Percentiles rank a stretch among this genome's conserved stretches.
phyloP scores from a whole-genome alignment of 2,113 vertebrate genomes.

The Raja brachyura region DNA sequence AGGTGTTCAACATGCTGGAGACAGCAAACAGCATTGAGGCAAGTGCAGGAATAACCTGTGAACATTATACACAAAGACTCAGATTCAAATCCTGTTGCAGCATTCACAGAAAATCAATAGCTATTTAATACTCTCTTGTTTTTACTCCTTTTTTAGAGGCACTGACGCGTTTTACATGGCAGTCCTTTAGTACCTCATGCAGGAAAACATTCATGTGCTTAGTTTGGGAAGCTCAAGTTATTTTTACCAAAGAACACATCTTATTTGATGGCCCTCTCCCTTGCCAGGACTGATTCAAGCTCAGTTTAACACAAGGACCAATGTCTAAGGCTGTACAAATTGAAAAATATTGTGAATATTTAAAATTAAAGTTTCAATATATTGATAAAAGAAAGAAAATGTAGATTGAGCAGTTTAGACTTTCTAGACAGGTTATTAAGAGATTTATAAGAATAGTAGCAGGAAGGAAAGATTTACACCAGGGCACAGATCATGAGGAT shows the following conservation, averaged over 20 bases:
- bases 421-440: too few relatives aligned
- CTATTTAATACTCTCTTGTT: not conserved
- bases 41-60: not conserved
- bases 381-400: not conserved
- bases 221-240: not conserved
- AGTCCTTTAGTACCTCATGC: not conserved
- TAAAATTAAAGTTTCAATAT: not conserved
- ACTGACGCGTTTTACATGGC: not conserved
- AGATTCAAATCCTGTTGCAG: not conserved
- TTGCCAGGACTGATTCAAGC: too few relatives aligned
- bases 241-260: not conserved
- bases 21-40: not conserved
- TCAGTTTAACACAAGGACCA: not conserved
- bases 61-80: not conserved
- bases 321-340: not conserved
- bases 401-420: not conserved
- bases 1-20: not conserved
- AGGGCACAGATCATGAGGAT: not conserved
- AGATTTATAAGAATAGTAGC: too few relatives aligned
- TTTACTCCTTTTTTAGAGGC: not conserved
- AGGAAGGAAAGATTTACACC: too few relatives aligned
- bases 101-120: not conserved
- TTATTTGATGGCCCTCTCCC: not conserved
- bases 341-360: not conserved
- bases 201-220: not conserved